Conservation (phyloP, 1,140 invertebrate species). For the Teleopsis dalmanni region DNA sequence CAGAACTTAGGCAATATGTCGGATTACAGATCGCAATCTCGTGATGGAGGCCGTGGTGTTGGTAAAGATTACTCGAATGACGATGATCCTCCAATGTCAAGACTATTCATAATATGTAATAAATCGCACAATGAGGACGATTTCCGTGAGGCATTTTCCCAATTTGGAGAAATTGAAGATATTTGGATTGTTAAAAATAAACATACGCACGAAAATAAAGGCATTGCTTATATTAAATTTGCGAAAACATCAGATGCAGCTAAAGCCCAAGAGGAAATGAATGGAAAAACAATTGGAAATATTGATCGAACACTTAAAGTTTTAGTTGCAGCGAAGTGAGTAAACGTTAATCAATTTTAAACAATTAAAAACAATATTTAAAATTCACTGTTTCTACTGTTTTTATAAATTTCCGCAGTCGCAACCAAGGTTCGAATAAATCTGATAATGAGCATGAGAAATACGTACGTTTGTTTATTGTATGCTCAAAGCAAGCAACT, state of each 20-base stretch:
- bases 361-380: constrained; percentile 1
- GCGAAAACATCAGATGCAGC: constrained; percentile 80
- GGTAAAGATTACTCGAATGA: constrained; percentile 34
- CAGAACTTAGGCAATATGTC: too few relatives aligned
- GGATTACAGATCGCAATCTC: constrained; percentile 39
- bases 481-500: constrained; percentile 71
- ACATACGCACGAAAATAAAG: constrained; percentile 77
- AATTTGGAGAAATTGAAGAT: constrained; percentile 79
- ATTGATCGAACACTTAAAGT: constrained; percentile 79
- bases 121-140: constrained; percentile 75
- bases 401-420: constrained; percentile 47
- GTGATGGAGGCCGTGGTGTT: constrained; percentile 13
- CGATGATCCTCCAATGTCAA: constrained; percentile 74
- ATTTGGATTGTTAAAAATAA: constrained; percentile 83
- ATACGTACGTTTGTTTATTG: constrained; percentile 79
- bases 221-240: constrained; percentile 75
- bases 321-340: constrained; percentile 73
- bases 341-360: too few relatives aligned
- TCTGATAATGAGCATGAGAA: constrained; percentile 74
- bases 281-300: constrained; percentile 68
- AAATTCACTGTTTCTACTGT: background rate
- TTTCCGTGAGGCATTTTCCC: constrained; percentile 67
- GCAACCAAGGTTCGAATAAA: constrained; percentile 70
- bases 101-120: constrained; percentile 80
- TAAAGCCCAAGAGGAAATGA: constrained; percentile 75